Base-by-base conservation (phyloP, 1,140 invertebrate genomes). In the Mamestra configurata region DNA sequence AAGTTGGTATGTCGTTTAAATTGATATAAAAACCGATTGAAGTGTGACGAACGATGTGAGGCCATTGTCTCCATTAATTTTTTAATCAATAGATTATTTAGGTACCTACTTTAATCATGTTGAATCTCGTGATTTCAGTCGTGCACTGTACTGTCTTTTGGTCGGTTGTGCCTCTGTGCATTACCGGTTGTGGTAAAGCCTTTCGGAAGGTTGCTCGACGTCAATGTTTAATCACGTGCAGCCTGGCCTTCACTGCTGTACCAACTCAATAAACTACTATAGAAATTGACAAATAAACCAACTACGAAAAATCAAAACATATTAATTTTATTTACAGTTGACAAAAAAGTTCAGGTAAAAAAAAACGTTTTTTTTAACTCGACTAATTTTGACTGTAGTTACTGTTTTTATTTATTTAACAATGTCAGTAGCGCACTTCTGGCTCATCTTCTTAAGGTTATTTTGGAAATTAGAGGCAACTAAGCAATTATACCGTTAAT, bases 181-280 rank as follows among this genome's bases (percentile, higher is more conserved):
- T 55, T 73, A 40, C 71, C 78, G 66, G 53, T 22, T 73, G 71
- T 20, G 31, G 27, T 57, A 53, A 37, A 84, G 64, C 79, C 73
- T 72, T 59, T 77, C 83, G 59, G 80, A 87, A 91, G 91, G 90
- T 79, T 88, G 79, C 79, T 85, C 84, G 85, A 91, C 90, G 91
- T 91, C 87, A 88, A n/a, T 64, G 73, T 55, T 84, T 79, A 89
- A 89, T 92, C 90, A 92, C 90, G 91, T 87, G 91, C 84, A 46
- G 49, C 43, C 35, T 80, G 89, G 90, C 91, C 91, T 92, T 90
- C 86, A 31, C 20, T 40, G 24, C 37, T 37, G 1, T 20, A 59
- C 37, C 70, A 68, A 40, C 57, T 64, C 24, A 37, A 64, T 49
- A 68, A n/a, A 68, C 37, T 73, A 27, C 27, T 31, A 22, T 8